A percentile compares a stretch with the other conserved stretches of the same genome.
Conservation (phyloP, 2,797 vertebrate genomes). For the Avahi laniger region DNA sequence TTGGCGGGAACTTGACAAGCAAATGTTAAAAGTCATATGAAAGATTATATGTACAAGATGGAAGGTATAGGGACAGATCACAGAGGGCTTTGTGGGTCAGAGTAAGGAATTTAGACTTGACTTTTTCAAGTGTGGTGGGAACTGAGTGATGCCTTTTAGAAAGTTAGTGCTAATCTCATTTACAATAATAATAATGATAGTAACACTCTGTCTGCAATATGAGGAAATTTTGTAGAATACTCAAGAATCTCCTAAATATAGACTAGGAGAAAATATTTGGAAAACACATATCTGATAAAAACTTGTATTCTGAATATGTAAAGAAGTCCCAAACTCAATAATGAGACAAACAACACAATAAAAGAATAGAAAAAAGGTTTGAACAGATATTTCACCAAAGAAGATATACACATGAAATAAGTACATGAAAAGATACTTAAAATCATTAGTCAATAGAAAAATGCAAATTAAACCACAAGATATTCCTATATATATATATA, state of each 20-base stretch:
- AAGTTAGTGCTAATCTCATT: neutral
- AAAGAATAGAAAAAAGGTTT: neutral
- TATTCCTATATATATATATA: neutral
- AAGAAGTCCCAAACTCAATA: neutral
- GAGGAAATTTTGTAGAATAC: neutral
- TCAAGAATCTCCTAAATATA: neutral
- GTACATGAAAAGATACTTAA: neutral
- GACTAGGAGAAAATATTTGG: neutral
- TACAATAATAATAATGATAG: neutral
- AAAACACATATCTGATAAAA: neutral
- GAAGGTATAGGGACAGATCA: neutral
- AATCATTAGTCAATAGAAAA: neutral
- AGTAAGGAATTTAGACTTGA: neutral
- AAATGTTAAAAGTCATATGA: slow-evolving; percentile 15
- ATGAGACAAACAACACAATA: neutral
- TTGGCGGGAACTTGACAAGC: neutral
- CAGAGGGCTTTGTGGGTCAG: neutral
- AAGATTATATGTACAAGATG: neutral
- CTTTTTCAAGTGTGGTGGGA: neutral
- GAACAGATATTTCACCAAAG: neutral
- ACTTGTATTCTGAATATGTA: neutral
- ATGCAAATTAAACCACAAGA: neutral
- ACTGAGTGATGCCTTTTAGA: neutral
- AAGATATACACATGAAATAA: neutral
- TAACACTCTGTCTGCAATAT: neutral